These are phyloP conservation scores for Cuculus canorus DNA, from an alignment of 2,797 vertebrate species.

Conservation along the genomic window DNA sequence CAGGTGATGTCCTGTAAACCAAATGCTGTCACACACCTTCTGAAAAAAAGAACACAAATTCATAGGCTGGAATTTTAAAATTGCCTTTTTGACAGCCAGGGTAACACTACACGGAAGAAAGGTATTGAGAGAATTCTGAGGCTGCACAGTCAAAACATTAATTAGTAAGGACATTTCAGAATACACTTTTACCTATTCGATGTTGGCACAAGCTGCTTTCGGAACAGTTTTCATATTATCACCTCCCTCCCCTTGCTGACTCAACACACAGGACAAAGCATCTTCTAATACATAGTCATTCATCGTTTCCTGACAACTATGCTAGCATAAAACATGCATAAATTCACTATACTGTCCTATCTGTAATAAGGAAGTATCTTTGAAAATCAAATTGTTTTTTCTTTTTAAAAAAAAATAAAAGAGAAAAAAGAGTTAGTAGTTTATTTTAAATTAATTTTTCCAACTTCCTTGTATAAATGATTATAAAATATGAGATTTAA, in stretches of 20 bases:
- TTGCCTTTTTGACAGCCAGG: neutral
- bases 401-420: too few species aligned
- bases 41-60: slow-evolving; percentile 66
- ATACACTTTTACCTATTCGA: neutral
- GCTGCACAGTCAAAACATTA: neutral
- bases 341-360: neutral
- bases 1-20: slow-evolving; percentile 86
- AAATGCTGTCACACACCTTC: slow-evolving; percentile 74
- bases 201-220: neutral
- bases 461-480: neutral
- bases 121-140: neutral
- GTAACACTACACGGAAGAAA: neutral
- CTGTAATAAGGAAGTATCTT: neutral
- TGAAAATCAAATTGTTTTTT: neutral
- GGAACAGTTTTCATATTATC: neutral
- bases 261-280: neutral
- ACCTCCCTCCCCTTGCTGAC: neutral
- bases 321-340: neutral
- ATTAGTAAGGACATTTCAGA: neutral
- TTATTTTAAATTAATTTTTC: neutral
- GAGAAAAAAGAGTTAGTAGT: neutral
- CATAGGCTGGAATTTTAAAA: neutral
- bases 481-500: neutral
- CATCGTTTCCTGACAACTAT: neutral
- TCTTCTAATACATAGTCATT: neutral